phyloP scores from a whole-genome alignment of 2,113 vertebrate species.

The Hepsetus odoe region DNA sequence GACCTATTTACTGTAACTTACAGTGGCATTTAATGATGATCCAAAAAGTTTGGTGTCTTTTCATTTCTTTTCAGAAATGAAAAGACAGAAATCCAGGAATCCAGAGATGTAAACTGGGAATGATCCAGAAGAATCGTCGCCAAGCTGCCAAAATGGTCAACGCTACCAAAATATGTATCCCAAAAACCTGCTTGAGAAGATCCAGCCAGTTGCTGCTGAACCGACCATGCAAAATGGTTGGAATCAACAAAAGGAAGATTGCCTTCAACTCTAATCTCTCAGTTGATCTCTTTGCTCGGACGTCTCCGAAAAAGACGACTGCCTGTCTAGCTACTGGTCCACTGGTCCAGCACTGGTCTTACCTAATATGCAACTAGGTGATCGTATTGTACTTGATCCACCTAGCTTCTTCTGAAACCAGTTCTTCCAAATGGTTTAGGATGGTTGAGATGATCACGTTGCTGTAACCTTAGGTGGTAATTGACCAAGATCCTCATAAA shows the following conservation, averaged over 20 bases:
- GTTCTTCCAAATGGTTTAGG: background rate
- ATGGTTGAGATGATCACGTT: background rate
- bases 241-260: background rate
- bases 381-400: too few species aligned
- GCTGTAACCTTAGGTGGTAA: background rate
- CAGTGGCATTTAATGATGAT: background rate
- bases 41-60: background rate
- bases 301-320: too few species aligned
- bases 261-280: background rate
- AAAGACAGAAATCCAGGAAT: too few species aligned
- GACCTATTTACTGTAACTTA: background rate
- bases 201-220: background rate
- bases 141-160: background rate
- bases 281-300: too few species aligned
- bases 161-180: too few species aligned
- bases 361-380: too few species aligned
- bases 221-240: too few species aligned
- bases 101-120: background rate
- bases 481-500: background rate
- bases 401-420: background rate
- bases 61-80: too few species aligned
- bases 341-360: background rate
- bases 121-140: background rate
- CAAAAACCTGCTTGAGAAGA: background rate
- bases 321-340: too few species aligned